Conservation (phyloP, 2,888 invertebrate species). For the Coenonympha glycerion region DNA sequence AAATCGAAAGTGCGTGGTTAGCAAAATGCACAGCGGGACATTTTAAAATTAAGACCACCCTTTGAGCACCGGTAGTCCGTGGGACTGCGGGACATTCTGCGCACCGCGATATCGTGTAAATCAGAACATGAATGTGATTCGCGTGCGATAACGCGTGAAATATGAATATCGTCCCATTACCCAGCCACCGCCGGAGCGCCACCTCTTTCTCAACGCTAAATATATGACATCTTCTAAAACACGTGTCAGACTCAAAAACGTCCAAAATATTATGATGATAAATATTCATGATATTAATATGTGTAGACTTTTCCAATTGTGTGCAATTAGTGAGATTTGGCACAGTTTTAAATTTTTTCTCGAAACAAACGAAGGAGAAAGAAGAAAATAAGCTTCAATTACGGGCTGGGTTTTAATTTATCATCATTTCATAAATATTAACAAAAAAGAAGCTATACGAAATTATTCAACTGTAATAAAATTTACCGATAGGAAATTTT, state of each 20-base stretch:
- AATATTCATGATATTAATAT: no score
- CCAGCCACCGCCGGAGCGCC: constrained; percentile 36
- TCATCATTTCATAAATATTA: no score
- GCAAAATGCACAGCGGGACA: not conserved
- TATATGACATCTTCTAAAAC: constrained; percentile 24
- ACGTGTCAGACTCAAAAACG: not conserved
- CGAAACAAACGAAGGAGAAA: no score
- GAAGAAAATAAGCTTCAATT: no score
- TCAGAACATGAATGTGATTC: constrained; percentile 58
- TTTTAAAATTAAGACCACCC: constrained; percentile 36
- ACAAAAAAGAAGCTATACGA: no score
- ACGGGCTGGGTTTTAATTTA: no score
- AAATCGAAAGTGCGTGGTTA: not conserved
- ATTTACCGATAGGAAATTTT: not conserved
- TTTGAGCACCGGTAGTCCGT: constrained; percentile 45
- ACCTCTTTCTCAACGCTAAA: constrained; percentile 21
- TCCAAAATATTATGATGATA: not conserved
- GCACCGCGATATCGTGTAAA: constrained; percentile 60
- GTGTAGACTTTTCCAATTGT: no score
- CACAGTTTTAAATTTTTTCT: no score
- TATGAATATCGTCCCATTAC: constrained; percentile 64
- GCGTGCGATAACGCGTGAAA: constrained; percentile 57
- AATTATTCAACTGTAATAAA: no score
- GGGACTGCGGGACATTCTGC: constrained; percentile 46
- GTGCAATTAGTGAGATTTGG: no score